Evolutionary conservation across 2,113 vertebrate genomes (phyloP).

Genomic region (Puffinus mauretanicus): DNA sequence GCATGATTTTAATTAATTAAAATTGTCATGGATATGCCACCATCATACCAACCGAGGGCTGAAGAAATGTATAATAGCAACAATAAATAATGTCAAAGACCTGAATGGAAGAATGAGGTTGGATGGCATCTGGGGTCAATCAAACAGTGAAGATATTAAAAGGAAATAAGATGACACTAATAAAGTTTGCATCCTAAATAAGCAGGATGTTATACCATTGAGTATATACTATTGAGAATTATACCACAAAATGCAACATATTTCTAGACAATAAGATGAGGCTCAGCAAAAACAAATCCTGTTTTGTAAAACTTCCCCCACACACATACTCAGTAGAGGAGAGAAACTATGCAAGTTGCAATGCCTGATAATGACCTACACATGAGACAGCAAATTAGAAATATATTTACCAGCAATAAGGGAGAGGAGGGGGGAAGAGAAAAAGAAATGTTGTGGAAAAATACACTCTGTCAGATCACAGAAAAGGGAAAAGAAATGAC

Average conservation of each 20-base stretch:
- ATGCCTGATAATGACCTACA: not conserved
- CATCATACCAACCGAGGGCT: not conserved
- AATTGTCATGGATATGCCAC: not conserved
- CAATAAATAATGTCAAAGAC: not conserved
- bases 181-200: not conserved
- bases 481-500: not conserved
- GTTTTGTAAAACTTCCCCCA: not conserved
- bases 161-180: not conserved
- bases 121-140: not conserved
- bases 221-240: fast-evolving
- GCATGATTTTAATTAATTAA: not conserved
- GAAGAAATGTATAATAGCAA: fast-evolving
- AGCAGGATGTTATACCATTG: fast-evolving
- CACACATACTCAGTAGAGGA: not conserved
- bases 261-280: not conserved
- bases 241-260: not conserved
- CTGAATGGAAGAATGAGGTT: not conserved
- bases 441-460: not conserved
- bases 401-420: not conserved
- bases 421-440: too few species aligned
- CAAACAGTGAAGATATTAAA: not conserved
- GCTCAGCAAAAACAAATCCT: not conserved
- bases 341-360: not conserved
- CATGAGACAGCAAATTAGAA: not conserved
- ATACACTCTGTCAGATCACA: not conserved